These are phyloP conservation scores for Arctopsyche grandis DNA, from an alignment of 1,140 invertebrate species.

Conservation along the genomic window DNA sequence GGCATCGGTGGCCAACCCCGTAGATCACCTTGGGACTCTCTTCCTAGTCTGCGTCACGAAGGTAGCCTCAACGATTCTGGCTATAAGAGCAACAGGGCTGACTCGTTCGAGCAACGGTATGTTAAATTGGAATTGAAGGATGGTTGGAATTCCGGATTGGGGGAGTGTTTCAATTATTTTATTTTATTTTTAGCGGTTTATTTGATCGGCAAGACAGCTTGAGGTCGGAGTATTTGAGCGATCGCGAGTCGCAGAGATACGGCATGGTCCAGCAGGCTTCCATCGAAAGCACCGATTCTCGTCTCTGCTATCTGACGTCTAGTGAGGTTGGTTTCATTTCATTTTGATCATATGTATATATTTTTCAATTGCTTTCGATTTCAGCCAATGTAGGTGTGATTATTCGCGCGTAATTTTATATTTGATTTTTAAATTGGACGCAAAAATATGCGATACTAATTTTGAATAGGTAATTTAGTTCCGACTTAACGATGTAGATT, in stretches of 20 bases:
- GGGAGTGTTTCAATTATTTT: not conserved
- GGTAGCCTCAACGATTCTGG: conserved; percentile 85
- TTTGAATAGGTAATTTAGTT: too few relatives aligned
- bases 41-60: conserved; percentile 83
- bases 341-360: too few relatives aligned
- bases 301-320: conserved; percentile 92
- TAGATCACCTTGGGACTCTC: conserved; percentile 84
- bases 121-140: conserved; percentile 16
- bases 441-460: too few relatives aligned
- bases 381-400: not conserved
- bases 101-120: conserved; percentile 86
- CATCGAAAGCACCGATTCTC: conserved; percentile 91
- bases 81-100: conserved; percentile 84
- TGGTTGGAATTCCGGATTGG: not conserved
- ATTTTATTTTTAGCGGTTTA: conserved; percentile 72
- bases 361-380: conserved; percentile 15
- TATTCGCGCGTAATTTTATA: not conserved
- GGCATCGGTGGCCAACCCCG: conserved; percentile 68
- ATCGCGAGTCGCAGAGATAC: conserved; percentile 83
- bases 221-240: conserved; percentile 89
- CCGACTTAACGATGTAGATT: too few relatives aligned
- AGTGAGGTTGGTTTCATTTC: conserved; percentile 84
- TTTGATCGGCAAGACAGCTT: conserved; percentile 91
- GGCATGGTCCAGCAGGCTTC: conserved; percentile 92
- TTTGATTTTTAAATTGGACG: not conserved